A percentile compares a stretch with the other conserved stretches of the same genome.
These are phyloP conservation scores for Pseudochaenichthys georgianus DNA, from an alignment of 2,797 vertebrate species.

Conservation along the genomic window DNA sequence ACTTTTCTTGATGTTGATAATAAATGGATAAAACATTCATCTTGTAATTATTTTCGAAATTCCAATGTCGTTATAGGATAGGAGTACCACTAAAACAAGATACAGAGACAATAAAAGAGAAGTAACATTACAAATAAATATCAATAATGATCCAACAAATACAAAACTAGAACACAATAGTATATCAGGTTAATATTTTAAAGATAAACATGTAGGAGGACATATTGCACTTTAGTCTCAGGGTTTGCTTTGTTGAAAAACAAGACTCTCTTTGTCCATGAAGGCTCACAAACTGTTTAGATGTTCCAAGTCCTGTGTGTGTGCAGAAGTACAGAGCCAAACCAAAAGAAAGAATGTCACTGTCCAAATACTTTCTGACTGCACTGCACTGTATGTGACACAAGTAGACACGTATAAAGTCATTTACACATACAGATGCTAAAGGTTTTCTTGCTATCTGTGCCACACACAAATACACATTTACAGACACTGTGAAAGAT, in stretches of 20 bases:
- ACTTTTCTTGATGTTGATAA: conserved; percentile 1
- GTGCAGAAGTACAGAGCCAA: not conserved
- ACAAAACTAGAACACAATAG: not conserved
- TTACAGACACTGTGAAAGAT: conserved; percentile 1
- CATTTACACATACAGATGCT: conserved; percentile 14
- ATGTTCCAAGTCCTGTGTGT: not conserved
- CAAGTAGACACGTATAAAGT: conserved; percentile 16
- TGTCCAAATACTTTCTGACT: conserved; percentile 34
- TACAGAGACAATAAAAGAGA: not conserved
- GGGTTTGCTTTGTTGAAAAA: not conserved
- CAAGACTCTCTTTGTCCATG: not conserved
- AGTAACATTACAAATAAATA: not conserved
- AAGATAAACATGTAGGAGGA: not conserved
- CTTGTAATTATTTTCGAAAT: too few species aligned
- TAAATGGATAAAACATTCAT: not conserved
- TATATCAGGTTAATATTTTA: not conserved
- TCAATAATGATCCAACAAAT: not conserved
- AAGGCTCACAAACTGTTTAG: not conserved
- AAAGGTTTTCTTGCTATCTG: not conserved
- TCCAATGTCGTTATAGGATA: not conserved
- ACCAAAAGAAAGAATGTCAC: conserved; percentile 17
- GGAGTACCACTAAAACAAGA: not conserved
- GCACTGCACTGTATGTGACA: conserved; percentile 27
- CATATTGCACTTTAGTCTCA: not conserved
- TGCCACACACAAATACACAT: conserved; percentile 11